Percentiles rank a stretch among this genome's conserved stretches.
These are phyloP conservation scores for Tuberolachnus salignus DNA, from an alignment of 2,888 invertebrate species.

Conservation along the genomic window DNA sequence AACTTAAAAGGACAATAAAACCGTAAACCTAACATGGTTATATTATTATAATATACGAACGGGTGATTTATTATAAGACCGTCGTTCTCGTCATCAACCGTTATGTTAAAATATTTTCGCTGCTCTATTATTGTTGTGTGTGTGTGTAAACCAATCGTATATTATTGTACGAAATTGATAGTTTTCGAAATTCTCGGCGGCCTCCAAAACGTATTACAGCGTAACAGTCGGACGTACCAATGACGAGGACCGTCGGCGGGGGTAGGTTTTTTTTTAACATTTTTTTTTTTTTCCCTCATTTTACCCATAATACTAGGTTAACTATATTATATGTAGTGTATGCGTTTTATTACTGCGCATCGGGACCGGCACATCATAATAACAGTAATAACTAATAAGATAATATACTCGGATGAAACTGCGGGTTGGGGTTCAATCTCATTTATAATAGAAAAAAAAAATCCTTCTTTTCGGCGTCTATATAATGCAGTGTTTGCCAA, in stretches of 20 bases:
- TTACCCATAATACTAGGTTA: no score
- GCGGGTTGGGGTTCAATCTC: no score
- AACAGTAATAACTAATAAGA: no score
- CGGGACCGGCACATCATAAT: no score
- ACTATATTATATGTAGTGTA: no score
- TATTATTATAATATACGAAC: not conserved
- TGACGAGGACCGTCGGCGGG: no score
- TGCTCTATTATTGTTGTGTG: constrained; percentile 8
- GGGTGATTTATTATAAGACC: constrained; percentile 41
- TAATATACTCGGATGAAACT: no score
- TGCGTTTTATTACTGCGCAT: not conserved
- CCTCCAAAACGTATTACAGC: not conserved
- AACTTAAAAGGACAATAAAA: constrained; percentile 27
- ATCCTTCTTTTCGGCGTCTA: no score
- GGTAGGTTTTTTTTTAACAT: no score
- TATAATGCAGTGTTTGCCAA: no score
- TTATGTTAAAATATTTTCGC: constrained; percentile 21
- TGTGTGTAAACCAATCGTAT: not conserved
- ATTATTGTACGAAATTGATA: constrained; percentile 15
- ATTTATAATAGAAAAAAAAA: no score
- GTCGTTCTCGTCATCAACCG: not conserved
- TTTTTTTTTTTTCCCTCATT: constrained; percentile 29
- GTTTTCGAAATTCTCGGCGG: constrained; percentile 32
- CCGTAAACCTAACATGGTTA: not conserved
- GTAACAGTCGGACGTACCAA: no score